Conservation (phyloP, 2,797 vertebrate species). For the Molossus alvarezi region DNA sequence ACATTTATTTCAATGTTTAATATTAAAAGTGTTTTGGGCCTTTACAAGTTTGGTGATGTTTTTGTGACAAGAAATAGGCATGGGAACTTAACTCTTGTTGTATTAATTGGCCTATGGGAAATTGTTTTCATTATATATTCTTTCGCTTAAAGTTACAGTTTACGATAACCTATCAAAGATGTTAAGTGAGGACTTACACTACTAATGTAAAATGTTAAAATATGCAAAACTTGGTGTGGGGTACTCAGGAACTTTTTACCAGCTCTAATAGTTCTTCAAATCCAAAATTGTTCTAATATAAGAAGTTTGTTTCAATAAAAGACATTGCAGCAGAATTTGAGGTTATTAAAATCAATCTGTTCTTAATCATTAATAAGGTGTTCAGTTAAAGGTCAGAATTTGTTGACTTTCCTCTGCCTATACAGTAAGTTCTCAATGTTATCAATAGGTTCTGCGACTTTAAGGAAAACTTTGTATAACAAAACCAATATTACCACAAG, state of each 20-base stretch:
- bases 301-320: not conserved
- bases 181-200: not conserved
- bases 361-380: not conserved
- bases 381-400: constrained; percentile 32
- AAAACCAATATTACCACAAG: not conserved
- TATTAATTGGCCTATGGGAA: not conserved
- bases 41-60: not conserved
- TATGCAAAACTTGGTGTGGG: not conserved
- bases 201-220: constrained; percentile 52
- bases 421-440: not conserved
- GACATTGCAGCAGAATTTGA: not conserved
- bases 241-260: not conserved
- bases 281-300: not conserved
- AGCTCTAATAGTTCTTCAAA: constrained; percentile 12
- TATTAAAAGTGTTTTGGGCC: not conserved
- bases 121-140: not conserved
- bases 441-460: not conserved
- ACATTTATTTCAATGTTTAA: not conserved
- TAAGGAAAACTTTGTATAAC: not conserved
- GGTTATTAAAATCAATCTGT: constrained; percentile 10
- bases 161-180: not conserved
- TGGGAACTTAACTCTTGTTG: not conserved
- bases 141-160: not conserved
- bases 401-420: not conserved
- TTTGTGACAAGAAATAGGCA: not conserved